Evolutionary conservation across 2,113 vertebrate genomes (phyloP), one percentile per base, ranked within the genome.

Genomic region (Reinhardtius hippoglossoides): DNA sequence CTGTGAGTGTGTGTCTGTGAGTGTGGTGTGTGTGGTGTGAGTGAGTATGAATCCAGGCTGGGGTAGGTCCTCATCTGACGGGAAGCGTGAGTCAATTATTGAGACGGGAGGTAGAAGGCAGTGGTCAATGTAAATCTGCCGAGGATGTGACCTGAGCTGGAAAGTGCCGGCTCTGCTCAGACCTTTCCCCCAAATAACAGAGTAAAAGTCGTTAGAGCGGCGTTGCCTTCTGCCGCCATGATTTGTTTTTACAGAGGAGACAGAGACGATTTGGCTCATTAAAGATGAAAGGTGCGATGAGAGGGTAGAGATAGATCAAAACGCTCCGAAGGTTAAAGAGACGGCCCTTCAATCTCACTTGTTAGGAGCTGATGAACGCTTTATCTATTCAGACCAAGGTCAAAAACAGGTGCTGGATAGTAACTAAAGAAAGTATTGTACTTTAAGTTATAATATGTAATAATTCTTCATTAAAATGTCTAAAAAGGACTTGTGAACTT

Each of bases 151-250:
- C 83, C 76, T 44, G 21, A 80, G 62, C 75, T 84, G 69, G 52
- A 77, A 87, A 84, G 73, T 80, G 63, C 64, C 78, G 80, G 65
- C 69, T 74, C 71, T 72, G 54, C 65, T 12, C 48, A 76, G 86
- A 80, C 74, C 67, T 80, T 80, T 80, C 82, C 78, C 70, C 23
- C 61, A 90, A 89, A 88, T 89, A 89, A 87, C 81, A 37, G n/a
- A 14, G 57, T 75, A 82, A 91, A 91, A 89, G 86, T 84, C 84
- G 88, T 69, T 46, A 23, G 56, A 37, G 66, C 26, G 48, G 37
- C 4, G 40, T 42, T 61, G 37, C 71, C 35, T 35, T 68, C 68
- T 46, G 40, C 67, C 23, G 60, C 7, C 26, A 71, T 83, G 72
- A 81, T 86, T 73, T 64, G 42, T 55, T n/a, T 74, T 72, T 60